A percentile compares a stretch with the other conserved stretches of the same genome.
Conservation (phyloP, 2,888 invertebrate species). For the Crocallis elinguaria region DNA sequence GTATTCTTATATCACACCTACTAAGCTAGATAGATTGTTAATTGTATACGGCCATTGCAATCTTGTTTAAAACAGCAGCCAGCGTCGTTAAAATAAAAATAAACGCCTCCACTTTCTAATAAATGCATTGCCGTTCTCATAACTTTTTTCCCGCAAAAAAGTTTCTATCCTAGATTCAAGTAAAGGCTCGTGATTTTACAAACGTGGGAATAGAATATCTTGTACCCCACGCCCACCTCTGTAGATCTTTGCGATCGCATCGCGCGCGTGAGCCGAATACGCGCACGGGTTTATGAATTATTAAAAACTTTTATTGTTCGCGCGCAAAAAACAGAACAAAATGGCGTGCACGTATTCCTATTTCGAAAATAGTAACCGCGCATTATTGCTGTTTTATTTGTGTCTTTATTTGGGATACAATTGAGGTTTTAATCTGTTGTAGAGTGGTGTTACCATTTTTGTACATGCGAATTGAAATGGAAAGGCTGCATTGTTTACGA, state of each 20-base stretch:
- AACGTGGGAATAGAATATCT: slow-evolving; percentile 79
- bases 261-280: slow-evolving; percentile 74
- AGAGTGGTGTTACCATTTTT: slow-evolving; percentile 33
- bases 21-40: no score
- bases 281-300: slow-evolving; percentile 76
- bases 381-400: slow-evolving; percentile 73
- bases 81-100: background rate
- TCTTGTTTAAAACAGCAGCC: background rate
- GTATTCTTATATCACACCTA: no score
- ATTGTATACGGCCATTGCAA: background rate
- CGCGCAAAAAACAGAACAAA: slow-evolving; percentile 69
- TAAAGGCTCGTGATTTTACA: slow-evolving; percentile 73
- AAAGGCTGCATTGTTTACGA: slow-evolving; percentile 14
- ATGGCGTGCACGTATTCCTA: slow-evolving; percentile 65
- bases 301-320: slow-evolving; percentile 79
- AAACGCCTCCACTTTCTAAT: background rate
- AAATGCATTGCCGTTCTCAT: background rate
- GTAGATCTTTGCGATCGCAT: slow-evolving; percentile 65
- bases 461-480: slow-evolving; percentile 27
- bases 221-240: slow-evolving; percentile 49
- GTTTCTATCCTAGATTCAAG: slow-evolving; percentile 46
- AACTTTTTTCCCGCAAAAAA: slow-evolving; percentile 24
- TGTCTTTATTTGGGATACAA: slow-evolving; percentile 73
- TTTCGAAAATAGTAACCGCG: slow-evolving; percentile 74
- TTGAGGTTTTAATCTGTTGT: slow-evolving; percentile 49